These are phyloP conservation scores for Actinia equina DNA, from an alignment of 64 coral and sea anemone species.

Conservation along the genomic window DNA sequence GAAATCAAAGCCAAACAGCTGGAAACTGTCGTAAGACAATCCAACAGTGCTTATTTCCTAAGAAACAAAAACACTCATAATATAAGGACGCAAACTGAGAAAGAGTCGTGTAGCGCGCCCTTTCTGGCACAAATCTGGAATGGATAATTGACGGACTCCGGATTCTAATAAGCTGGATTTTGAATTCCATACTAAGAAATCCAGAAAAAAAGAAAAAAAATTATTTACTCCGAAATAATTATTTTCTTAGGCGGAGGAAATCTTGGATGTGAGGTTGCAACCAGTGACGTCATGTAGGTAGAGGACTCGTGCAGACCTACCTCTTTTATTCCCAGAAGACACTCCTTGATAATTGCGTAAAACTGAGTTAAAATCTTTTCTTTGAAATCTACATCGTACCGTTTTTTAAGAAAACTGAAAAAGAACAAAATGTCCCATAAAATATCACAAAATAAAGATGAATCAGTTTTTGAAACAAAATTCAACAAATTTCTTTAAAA, in stretches of 20 bases:
- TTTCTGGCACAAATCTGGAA: neutral
- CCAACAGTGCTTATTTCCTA: constrained; percentile 67
- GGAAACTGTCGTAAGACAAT: constrained; percentile 69
- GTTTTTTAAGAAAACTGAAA: constrained; percentile 54
- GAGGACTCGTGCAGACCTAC: neutral
- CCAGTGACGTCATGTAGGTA: neutral
- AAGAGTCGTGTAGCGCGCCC: neutral
- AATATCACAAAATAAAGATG: no score
- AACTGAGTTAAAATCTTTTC: constrained; percentile 66
- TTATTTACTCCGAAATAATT: no score
- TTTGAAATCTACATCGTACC: constrained; percentile 30
- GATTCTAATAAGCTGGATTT: neutral
- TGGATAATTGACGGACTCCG: neutral
- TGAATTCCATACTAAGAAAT: no score
- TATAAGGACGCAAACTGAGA: neutral
- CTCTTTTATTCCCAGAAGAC: constrained; percentile 70
- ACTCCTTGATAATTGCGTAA: constrained; percentile 67
- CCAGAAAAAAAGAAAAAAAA: no score
- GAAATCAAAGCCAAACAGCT: constrained; percentile 90
- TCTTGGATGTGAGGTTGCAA: no score
- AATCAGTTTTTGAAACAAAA: neutral
- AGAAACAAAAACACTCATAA: neutral
- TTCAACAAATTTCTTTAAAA: neutral
- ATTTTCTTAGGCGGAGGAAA: no score
- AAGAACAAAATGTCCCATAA: neutral